phyloP scores from a whole-genome alignment of 2,113 vertebrate genomes.

The Plotosus lineatus region DNA sequence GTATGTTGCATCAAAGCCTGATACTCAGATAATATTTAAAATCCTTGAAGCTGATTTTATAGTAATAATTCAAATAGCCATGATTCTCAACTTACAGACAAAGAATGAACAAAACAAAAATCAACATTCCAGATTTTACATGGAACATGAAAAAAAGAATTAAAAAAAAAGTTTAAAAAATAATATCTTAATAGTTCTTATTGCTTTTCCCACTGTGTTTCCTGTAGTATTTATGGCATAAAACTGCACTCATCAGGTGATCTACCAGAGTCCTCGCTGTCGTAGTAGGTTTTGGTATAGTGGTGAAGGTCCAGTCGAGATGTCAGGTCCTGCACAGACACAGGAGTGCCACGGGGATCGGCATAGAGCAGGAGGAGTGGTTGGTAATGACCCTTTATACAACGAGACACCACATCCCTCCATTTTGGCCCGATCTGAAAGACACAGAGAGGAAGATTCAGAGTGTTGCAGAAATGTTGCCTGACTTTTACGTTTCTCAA shows the following conservation, averaged over 20 bases:
- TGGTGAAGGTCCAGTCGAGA: slow-evolving; percentile 79
- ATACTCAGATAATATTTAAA: not conserved
- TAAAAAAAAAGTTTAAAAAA: not conserved
- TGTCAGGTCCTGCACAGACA: slow-evolving; percentile 83
- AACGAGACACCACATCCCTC: slow-evolving; percentile 97
- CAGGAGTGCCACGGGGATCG: slow-evolving; percentile 90
- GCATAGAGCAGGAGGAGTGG: slow-evolving; percentile 95
- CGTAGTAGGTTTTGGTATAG: slow-evolving; percentile 83
- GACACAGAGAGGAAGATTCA: not conserved
- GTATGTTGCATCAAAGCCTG: not conserved
- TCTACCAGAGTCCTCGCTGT: slow-evolving; percentile 94
- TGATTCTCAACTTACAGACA: not conserved
- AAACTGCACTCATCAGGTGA: slow-evolving; percentile 10
- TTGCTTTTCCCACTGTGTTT: not conserved
- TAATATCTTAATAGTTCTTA: no score
- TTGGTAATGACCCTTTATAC: slow-evolving; percentile 96
- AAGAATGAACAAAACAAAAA: not conserved
- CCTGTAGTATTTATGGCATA: no score
- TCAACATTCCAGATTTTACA: not conserved
- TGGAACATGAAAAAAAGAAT: not conserved
- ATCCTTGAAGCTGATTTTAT: not conserved
- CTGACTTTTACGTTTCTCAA: not conserved
- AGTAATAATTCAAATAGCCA: not conserved
- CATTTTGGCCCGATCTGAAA: slow-evolving; percentile 92
- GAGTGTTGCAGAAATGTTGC: not conserved